A percentile compares a stretch with the other conserved stretches of the same genome.
Conservation (phyloP, 2,797 vertebrate genomes). For the Picus viridis region DNA sequence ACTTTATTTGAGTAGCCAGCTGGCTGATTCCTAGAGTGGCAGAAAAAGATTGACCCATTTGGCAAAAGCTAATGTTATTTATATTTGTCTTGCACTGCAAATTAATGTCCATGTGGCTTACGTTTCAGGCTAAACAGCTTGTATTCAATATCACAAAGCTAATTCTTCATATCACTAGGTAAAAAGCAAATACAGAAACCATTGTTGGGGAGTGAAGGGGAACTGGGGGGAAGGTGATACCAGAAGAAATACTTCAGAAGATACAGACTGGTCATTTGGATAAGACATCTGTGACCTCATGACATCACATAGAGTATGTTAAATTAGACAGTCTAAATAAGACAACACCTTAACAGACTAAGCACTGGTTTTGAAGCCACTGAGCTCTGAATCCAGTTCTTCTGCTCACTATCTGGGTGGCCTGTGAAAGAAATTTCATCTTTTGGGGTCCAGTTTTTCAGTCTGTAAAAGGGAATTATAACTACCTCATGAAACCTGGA, state of each 20-base stretch:
- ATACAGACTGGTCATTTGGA: not conserved
- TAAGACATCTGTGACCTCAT: not conserved
- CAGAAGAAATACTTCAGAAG: not conserved
- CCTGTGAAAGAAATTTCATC: conserved; percentile 9
- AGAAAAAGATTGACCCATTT: conserved; percentile 51
- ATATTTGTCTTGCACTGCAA: conserved; percentile 32
- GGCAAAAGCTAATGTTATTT: conserved; percentile 39
- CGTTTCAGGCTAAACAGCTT: conserved; percentile 13
- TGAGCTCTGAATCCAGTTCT: conserved; percentile 27
- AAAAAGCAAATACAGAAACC: not conserved
- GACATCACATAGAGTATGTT: not conserved
- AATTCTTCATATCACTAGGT: not conserved
- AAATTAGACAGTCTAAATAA: conserved; percentile 35
- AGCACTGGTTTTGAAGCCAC: conserved; percentile 38
- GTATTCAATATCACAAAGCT: conserved; percentile 2
- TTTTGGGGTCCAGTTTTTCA: not conserved
- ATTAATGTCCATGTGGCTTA: not conserved
- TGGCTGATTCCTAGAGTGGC: conserved; percentile 25
- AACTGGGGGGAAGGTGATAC: not conserved
- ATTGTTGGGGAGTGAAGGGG: not conserved
- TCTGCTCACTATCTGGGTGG: conserved; percentile 39
- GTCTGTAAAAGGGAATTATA: not conserved
- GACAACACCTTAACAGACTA: conserved; percentile 47
- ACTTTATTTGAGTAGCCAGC: conserved; percentile 40
- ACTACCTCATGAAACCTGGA: not conserved